Evolutionary conservation across 2,797 vertebrate genomes (phyloP), one percentile per base, ranked within the genome.

Genomic region (Labroides dimidiatus): DNA sequence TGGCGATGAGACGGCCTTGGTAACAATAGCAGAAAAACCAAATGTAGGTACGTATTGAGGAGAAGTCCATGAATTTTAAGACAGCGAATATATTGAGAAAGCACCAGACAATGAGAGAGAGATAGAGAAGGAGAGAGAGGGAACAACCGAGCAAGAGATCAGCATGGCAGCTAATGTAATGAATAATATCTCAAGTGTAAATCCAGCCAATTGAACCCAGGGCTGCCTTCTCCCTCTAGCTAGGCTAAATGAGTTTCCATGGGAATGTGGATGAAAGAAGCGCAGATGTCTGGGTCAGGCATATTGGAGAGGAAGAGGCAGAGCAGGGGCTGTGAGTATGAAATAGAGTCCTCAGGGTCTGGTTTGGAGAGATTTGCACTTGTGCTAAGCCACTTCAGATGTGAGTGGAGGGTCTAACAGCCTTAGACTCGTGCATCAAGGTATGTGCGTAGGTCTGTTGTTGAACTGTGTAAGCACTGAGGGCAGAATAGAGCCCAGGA

Each of bases 181-280:
- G 92, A 93, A 93, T 91, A 93, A 93, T 93, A 93, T 94, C 91
- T 92, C 89, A 90, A 91, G 92, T 91, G 89, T 93, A 93, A 92
- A 93, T 92, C 90, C 86, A 91, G 87, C 91, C 91, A 93, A 91
- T 93, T 93, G 90, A 93, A 92, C 90, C 87, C 77, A 72, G 89
- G 84, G 87, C 80, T 91, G 88, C 80, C 87, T 89, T 89, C 86
- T 88, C 84, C 89, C 88, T 90, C 89, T 70, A 86, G 86, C 91
- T 84, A 88, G 86, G 84, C 84, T 90, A 94, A 91, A 92, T 92
- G 86, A 92, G 91, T 93, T 93, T 93, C 90, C 91, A 89, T 92
- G 91, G 91, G 91, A 93, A 90, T 90, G 90, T 83, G 90, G 91
- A 93, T 91, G 87, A 91, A 92, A 91, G 89, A 61, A 80, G 82